These are phyloP conservation scores for Sicus ferrugineus DNA, from an alignment of 2,888 invertebrate species.

Conservation along the genomic window DNA sequence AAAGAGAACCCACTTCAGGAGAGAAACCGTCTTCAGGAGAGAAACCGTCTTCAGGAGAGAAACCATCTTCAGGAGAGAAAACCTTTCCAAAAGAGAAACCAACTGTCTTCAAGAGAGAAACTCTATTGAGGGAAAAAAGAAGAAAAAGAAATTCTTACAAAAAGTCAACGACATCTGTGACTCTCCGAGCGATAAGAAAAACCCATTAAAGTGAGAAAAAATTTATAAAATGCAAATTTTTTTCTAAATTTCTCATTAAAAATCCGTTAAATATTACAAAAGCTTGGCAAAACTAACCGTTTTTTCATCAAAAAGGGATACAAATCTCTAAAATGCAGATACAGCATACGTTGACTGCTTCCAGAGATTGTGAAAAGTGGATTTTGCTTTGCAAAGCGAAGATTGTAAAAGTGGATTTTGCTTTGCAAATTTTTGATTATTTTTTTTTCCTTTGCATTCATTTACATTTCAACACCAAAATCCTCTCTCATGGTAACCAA, in stretches of 20 bases:
- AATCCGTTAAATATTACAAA: neutral
- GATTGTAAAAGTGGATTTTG: too few relatives aligned
- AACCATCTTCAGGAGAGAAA: too few relatives aligned
- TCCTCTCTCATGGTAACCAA: neutral
- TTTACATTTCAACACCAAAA: slow-evolving; percentile 1
- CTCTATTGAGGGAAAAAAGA: neutral
- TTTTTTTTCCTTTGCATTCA: neutral
- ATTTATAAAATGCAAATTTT: neutral
- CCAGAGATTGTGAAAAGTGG: too few relatives aligned
- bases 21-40: too few relatives aligned
- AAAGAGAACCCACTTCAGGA: too few relatives aligned
- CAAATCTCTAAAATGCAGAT: neutral
- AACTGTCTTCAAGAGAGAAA: too few relatives aligned
- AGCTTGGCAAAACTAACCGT: neutral
- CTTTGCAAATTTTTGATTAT: neutral
- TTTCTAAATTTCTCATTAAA: neutral
- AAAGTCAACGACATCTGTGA: neutral
- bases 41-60: too few relatives aligned
- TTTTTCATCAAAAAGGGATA: neutral
- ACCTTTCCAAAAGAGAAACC: too few relatives aligned
- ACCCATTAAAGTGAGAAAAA: neutral
- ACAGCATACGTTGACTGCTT: neutral
- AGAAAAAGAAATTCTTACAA: neutral
- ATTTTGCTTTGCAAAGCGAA: too few relatives aligned
- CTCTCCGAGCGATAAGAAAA: neutral